A percentile compares a stretch with the other conserved stretches of the same genome.
Evolutionary conservation across 2,113 vertebrate species (phyloP).

Genomic region (Chaenocephalus aceratus): DNA sequence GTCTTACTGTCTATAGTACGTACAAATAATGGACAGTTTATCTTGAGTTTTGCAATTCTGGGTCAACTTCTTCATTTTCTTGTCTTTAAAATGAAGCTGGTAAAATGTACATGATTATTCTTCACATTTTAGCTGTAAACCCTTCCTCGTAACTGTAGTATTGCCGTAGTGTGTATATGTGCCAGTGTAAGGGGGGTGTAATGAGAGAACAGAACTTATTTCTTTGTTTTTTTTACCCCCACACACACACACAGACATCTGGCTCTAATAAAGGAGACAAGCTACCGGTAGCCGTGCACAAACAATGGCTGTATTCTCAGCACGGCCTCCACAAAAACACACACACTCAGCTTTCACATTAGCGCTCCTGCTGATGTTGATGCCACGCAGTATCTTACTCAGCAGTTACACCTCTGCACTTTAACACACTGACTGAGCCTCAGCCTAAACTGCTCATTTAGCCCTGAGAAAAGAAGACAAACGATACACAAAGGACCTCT

Average conservation of each 20-base stretch:
- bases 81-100: not conserved
- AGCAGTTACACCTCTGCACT: conserved; percentile 43
- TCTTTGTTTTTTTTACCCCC: not conserved
- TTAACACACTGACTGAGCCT: conserved; percentile 21
- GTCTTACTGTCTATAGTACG: not conserved
- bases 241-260: conserved; percentile 49
- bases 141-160: not conserved
- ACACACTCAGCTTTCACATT: conserved; percentile 24
- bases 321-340: conserved; percentile 34
- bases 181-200: not conserved
- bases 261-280: conserved; percentile 51
- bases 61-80: not conserved
- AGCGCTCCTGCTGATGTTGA: conserved; percentile 54
- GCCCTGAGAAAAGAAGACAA: conserved; percentile 27
- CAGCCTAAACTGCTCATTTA: conserved; percentile 55
- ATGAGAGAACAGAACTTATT: conserved; percentile 17
- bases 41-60: not conserved
- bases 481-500: conserved; percentile 52
- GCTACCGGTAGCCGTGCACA: conserved; percentile 24
- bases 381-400: conserved; percentile 58
- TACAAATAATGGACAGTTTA: too few species aligned
- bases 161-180: not conserved
- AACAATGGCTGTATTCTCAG: conserved; percentile 61
- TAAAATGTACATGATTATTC: too few species aligned
- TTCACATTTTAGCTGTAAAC: conserved; percentile 7